phyloP scores from a whole-genome alignment of 53 echinoderm and acorn worm genomes.

The Holothuria scabra region DNA sequence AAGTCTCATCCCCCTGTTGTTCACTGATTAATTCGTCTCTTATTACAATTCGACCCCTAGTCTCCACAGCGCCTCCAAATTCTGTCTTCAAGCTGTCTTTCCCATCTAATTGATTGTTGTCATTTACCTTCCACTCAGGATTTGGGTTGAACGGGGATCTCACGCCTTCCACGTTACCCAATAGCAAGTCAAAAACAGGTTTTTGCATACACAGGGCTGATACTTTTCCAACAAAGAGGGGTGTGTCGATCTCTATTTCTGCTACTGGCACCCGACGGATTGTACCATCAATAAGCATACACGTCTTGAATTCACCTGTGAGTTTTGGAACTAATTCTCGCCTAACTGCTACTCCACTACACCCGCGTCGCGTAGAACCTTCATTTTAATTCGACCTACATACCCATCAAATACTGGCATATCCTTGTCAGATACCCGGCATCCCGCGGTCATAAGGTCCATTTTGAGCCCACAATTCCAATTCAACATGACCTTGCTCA shows the following conservation, averaged over 20 bases:
- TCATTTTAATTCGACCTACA: neutral
- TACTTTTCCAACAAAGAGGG: conserved; percentile 23
- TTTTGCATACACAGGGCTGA: conserved; percentile 34
- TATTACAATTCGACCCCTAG: conserved; percentile 24
- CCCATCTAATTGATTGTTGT: no score
- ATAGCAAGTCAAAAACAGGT: conserved; percentile 15
- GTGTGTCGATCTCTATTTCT: conserved; percentile 34
- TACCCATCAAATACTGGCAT: conserved; percentile 2
- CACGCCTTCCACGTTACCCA: conserved; percentile 47
- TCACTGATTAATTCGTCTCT: conserved; percentile 14
- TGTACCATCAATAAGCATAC: conserved; percentile 41
- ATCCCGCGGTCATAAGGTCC: neutral
- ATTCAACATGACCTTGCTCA: neutral
- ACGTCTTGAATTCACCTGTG: conserved; percentile 20
- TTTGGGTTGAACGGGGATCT: neutral
- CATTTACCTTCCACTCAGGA: neutral
- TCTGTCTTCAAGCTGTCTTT: neutral
- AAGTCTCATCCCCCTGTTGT: conserved; percentile 27
- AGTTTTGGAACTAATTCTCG: neutral
- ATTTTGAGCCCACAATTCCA: neutral
- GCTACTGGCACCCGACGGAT: conserved; percentile 29
- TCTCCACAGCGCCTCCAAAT: conserved; percentile 38
- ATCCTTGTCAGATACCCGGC: neutral
- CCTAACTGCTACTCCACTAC: neutral
- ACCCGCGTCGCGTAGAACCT: neutral